Evolutionary conservation across 2,113 vertebrate genomes (phyloP).

Genomic region (Mustelus asterias): DNA sequence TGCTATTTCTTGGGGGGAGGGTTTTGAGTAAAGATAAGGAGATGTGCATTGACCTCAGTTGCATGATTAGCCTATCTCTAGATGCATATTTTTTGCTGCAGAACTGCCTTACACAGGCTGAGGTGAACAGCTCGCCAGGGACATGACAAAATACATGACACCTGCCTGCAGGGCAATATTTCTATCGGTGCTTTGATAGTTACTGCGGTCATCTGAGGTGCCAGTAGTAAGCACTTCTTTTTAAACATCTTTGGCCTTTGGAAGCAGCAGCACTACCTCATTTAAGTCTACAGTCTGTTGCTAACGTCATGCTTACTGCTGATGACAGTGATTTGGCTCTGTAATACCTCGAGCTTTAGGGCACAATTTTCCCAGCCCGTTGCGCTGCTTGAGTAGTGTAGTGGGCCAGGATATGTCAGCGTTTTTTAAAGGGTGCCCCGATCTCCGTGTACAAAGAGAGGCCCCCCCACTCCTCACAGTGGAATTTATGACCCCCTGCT

Average conservation of each 20-base stretch:
- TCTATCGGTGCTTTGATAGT: neutral
- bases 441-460: too few relatives aligned
- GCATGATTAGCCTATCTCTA: neutral
- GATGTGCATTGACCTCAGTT: neutral
- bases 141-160: neutral
- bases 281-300: neutral
- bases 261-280: neutral
- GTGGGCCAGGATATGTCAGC: too few relatives aligned
- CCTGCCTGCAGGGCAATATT: neutral
- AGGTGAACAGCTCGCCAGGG: neutral
- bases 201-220: neutral
- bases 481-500: too few relatives aligned
- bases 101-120: neutral
- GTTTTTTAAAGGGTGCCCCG: too few relatives aligned
- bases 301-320: neutral
- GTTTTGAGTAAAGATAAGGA: neutral
- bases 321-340: neutral
- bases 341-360: neutral
- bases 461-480: too few relatives aligned
- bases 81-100: neutral
- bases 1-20: neutral
- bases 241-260: neutral
- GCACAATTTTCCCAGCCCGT: too few relatives aligned
- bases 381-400: too few relatives aligned
- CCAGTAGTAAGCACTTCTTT: neutral